phyloP scores from a whole-genome alignment of 2,113 vertebrate genomes.

The Hirundichthys speculiger region DNA sequence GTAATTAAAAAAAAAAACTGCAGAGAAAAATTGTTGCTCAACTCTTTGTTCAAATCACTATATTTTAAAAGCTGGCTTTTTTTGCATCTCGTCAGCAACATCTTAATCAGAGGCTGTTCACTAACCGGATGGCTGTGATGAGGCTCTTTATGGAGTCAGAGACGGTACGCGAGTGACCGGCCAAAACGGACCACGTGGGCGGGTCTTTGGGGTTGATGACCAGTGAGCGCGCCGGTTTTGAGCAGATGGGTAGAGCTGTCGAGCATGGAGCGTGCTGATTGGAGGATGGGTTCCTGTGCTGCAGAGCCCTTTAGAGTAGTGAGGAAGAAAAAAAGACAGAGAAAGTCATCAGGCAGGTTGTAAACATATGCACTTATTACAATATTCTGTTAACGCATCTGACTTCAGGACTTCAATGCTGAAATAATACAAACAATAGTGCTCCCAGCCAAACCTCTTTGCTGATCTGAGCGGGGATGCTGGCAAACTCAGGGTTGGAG shows the following conservation, averaged over 20 bases:
- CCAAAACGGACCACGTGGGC: slow-evolving; percentile 94
- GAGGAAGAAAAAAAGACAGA: too few species aligned
- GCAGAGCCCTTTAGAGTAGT: slow-evolving; percentile 83
- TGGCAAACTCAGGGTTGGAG: slow-evolving; percentile 98
- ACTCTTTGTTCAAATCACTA: too few species aligned
- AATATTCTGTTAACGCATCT: not conserved
- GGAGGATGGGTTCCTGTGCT: slow-evolving; percentile 93
- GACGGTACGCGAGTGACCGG: slow-evolving; percentile 94
- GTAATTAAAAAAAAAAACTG: too few species aligned
- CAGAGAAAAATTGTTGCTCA: not conserved
- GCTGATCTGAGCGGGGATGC: slow-evolving; percentile 95
- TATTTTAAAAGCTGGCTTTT: too few species aligned
- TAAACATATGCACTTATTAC: not conserved
- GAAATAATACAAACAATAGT: not conserved
- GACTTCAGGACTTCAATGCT: not conserved
- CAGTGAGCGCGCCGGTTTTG: slow-evolving; percentile 91
- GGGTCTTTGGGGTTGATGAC: slow-evolving; percentile 98
- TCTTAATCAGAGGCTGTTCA: not conserved
- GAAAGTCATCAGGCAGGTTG: too few species aligned
- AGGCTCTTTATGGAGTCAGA: slow-evolving; percentile 98
- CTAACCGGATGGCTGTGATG: slow-evolving; percentile 96
- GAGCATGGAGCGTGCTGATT: slow-evolving; percentile 93
- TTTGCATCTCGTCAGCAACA: too few species aligned
- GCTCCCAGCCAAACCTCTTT: slow-evolving; percentile 82
- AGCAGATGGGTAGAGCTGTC: slow-evolving; percentile 94